Percentiles rank a stretch among this genome's conserved stretches.
Conservation (phyloP, 2,888 invertebrate species). For the Suillia variegata region DNA sequence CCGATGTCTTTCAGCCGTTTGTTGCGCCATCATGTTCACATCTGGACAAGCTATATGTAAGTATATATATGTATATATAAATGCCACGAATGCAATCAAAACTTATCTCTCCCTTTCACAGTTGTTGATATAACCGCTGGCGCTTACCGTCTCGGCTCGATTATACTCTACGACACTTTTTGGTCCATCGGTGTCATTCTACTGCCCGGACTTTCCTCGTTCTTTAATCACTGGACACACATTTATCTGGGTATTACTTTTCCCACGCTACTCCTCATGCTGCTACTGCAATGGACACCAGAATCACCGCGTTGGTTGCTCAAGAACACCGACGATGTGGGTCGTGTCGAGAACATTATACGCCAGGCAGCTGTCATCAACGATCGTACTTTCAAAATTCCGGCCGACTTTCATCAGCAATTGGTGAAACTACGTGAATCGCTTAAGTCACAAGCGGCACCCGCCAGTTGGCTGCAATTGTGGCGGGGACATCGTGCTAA, state of each 20-base stretch:
- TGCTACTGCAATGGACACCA: conserved; percentile 60
- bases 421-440: conserved; percentile 46
- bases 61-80: conserved; percentile 34
- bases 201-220: conserved; percentile 57
- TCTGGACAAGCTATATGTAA: conserved; percentile 61
- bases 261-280: conserved; percentile 58
- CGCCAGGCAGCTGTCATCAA: conserved; percentile 57
- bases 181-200: conserved; percentile 63
- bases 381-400: conserved; percentile 51
- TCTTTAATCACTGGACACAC: conserved; percentile 58
- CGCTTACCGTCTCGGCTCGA: conserved; percentile 54
- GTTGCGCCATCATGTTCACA: conserved; percentile 62
- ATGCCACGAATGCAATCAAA: too few species aligned
- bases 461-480: conserved; percentile 52
- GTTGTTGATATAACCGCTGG: conserved; percentile 61
- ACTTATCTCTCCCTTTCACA: conserved; percentile 34
- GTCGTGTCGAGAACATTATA: conserved; percentile 55
- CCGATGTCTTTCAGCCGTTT: conserved; percentile 59
- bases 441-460: conserved; percentile 44
- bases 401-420: conserved; percentile 51
- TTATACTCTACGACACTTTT: conserved; percentile 61
- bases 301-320: conserved; percentile 63
- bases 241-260: conserved; percentile 62
- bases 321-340: conserved; percentile 48
- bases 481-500: conserved; percentile 55